Percentiles rank a stretch among this genome's conserved stretches.
These are phyloP conservation scores for Ganaspis brasiliensis DNA, from an alignment of 2,888 invertebrate species.

Conservation along the genomic window DNA sequence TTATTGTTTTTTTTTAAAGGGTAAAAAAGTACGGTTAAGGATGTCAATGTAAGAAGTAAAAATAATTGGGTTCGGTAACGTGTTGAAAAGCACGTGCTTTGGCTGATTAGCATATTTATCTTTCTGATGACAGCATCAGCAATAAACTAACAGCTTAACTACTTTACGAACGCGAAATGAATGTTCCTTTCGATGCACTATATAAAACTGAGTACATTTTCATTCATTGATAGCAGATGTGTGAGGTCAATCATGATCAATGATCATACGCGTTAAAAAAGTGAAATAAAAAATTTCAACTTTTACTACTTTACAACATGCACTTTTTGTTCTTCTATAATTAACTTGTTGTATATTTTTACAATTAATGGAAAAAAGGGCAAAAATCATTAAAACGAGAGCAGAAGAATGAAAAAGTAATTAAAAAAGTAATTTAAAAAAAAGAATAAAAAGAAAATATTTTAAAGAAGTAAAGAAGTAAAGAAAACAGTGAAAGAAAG, in stretches of 20 bases:
- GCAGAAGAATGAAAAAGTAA: too few relatives aligned
- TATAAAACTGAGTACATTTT: constrained; percentile 4
- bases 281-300: background rate
- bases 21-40: background rate
- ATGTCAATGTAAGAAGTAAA: background rate
- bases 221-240: constrained; percentile 25
- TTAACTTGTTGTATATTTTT: background rate
- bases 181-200: background rate
- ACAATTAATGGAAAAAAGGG: too few relatives aligned
- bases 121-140: constrained; percentile 9
- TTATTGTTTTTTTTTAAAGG: too few relatives aligned
- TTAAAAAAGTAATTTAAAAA: too few relatives aligned
- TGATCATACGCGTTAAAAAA: background rate
- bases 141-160: constrained; percentile 10
- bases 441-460: too few relatives aligned
- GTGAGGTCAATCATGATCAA: constrained; percentile 16
- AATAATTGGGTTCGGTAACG: background rate
- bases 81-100: constrained; percentile 24
- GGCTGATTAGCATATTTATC: constrained; percentile 36
- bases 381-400: too few relatives aligned
- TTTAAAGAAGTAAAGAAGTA: too few relatives aligned
- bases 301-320: background rate
- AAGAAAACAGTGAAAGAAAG: too few relatives aligned
- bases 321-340: background rate
- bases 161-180: constrained; percentile 12